Conservation (phyloP, 2,113 vertebrate species). For the Apeltes quadracus region DNA sequence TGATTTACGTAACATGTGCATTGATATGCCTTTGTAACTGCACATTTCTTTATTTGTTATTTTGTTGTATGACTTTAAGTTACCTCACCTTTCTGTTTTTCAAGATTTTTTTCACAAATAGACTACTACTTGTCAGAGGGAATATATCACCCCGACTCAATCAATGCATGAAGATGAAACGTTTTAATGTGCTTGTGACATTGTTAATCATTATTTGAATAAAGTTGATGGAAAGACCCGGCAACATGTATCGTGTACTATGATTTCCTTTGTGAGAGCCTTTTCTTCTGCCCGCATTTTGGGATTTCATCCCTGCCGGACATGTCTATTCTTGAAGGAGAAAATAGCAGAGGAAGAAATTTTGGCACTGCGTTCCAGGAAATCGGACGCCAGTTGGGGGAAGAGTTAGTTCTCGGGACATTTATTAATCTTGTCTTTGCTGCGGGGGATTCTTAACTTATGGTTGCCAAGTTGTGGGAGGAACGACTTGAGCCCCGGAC, state of each 20-base stretch:
- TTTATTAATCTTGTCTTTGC: background rate
- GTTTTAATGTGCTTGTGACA: conserved; percentile 9
- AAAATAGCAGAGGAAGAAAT: conserved; percentile 50
- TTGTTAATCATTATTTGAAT: conserved; percentile 47
- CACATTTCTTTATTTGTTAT: conserved; percentile 5
- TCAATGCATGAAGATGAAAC: conserved; percentile 9
- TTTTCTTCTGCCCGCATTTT: background rate
- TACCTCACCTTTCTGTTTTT: conserved; percentile 51
- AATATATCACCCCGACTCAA: conserved; percentile 9
- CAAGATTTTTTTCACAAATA: background rate
- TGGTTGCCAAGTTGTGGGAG: conserved; percentile 1
- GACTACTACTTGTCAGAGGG: background rate
- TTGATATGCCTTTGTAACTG: conserved; percentile 6
- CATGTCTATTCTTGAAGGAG: conserved; percentile 34
- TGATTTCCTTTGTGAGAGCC: background rate
- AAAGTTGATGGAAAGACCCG: conserved; percentile 43
- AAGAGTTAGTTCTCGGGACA: conserved; percentile 19
- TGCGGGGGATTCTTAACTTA: conserved; percentile 2
- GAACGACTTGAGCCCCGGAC: conserved; percentile 13
- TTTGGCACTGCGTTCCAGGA: conserved; percentile 51
- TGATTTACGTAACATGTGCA: conserved; percentile 7
- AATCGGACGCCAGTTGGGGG: conserved; percentile 9
- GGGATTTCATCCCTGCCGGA: background rate
- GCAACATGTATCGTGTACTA: background rate
- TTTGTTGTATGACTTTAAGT: conserved; percentile 19